Base-by-base conservation (phyloP, 2,113 vertebrate species). In the Nipponia nippon region DNA sequence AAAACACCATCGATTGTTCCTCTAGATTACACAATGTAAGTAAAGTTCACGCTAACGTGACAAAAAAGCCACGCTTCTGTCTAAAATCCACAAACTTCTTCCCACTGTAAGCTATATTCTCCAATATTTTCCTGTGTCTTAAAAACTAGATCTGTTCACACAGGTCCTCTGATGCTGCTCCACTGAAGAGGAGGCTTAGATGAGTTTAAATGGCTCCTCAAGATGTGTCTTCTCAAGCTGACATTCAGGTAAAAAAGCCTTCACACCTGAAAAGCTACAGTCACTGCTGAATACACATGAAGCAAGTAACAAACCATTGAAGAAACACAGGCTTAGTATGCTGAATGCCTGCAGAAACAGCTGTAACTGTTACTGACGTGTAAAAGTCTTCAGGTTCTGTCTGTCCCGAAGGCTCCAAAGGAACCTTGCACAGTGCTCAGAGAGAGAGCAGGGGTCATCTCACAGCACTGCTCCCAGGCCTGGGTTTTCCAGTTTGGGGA, bases 331-430 rank as follows among this genome's bases (percentile, higher is more conserved):
- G 30, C 9, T 53, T 23, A 27, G n/a, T 17, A 16, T 10, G 26
- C 70, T 47, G 30, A 69, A 47, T 4, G 26, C 44, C 30, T 52
- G 25, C 42, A 73, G 75, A 63, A 69, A 58, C 44, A 72, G 30
- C 47, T 25, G 30, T 63, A 52, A 52, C 12, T 5, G n/a, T 52
- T 56, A 15, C 1, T 2, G 12, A 46, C 0, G 1, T 15, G 14
- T 58, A 19, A 32, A 56, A 65, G 17, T 17, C 30, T 40, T 42
- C 44, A 42, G 1, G 1, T 53, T 42, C 42, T 67, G 42, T 29
- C 55, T 27, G 5, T 7, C 26, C 27, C 42, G 47, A 52, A 73
- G 30, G 18, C 38, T 42, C 46, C 32, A 26, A 27, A 62, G 59
- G 15, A 40, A 29, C 32, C 42, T 42, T n/a, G 42, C 27, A 56